Conservation (phyloP, 2,113 vertebrate genomes). For the Cottus gobio region DNA sequence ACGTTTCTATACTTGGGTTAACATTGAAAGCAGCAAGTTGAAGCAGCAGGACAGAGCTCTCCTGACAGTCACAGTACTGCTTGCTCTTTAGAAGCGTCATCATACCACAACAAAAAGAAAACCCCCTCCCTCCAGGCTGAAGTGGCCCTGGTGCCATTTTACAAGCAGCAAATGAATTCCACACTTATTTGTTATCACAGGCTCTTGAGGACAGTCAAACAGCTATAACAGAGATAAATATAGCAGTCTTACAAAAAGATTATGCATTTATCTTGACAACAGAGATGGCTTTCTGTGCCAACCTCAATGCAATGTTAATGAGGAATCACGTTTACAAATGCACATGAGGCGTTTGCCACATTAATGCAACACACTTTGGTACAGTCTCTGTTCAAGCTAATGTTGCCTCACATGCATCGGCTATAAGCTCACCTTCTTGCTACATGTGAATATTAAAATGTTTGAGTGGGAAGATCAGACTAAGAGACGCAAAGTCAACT, state of each 20-base stretch:
- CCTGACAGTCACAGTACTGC: slow-evolving; percentile 21
- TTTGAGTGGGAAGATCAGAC: background rate
- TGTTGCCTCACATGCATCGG: background rate
- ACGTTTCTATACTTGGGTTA: slow-evolving; percentile 3
- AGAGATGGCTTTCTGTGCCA: slow-evolving; percentile 2
- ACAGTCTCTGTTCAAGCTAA: background rate
- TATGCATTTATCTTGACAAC: background rate
- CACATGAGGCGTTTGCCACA: background rate
- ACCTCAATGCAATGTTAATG: background rate
- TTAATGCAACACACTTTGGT: background rate
- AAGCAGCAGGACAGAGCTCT: slow-evolving; percentile 11
- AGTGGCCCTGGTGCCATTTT: slow-evolving; percentile 47
- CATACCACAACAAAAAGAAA: slow-evolving; percentile 4
- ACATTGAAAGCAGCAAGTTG: slow-evolving; percentile 1
- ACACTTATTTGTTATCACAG: slow-evolving; percentile 44
- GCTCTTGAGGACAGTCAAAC: slow-evolving; percentile 28
- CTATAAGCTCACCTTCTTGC: background rate
- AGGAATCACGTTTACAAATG: background rate
- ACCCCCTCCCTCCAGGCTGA: slow-evolving; percentile 35
- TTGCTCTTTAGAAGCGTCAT: slow-evolving; percentile 34
- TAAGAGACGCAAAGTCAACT: background rate
- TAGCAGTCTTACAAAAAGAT: slow-evolving; percentile 6
- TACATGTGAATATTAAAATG: background rate
- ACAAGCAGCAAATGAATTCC: slow-evolving; percentile 62
- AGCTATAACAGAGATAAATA: slow-evolving; percentile 13